phyloP scores from a whole-genome alignment of 2,113 vertebrate genomes.

The Orthonyx spaldingii region DNA sequence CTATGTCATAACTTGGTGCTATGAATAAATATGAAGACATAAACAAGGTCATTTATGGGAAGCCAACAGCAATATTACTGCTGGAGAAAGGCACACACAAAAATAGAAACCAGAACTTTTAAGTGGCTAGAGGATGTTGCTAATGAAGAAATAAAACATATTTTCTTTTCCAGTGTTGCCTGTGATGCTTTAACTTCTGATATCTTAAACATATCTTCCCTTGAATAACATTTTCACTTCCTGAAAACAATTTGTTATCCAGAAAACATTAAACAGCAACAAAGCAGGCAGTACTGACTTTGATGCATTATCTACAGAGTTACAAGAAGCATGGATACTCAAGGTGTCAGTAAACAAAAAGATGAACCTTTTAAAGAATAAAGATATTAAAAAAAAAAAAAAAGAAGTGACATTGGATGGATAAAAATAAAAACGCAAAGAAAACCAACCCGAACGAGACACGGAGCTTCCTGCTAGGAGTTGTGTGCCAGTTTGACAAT shows the following conservation, averaged over 20 bases:
- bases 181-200: not conserved
- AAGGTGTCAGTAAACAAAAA: conserved; percentile 4
- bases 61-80: conserved; percentile 3
- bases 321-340: not conserved
- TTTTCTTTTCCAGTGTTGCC: not conserved
- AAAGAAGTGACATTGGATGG: not conserved
- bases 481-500: conserved; percentile 56
- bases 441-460: not conserved
- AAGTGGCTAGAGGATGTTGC: not conserved
- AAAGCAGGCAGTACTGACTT: not conserved
- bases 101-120: conserved; percentile 3
- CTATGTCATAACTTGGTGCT: not conserved
- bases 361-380: not conserved
- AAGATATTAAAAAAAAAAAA: not conserved
- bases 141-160: conserved; percentile 37
- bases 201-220: not conserved
- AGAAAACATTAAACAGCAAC: conserved; percentile 1
- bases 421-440: conserved; percentile 46
- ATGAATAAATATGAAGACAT: conserved; percentile 53
- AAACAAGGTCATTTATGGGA: conserved; percentile 46
- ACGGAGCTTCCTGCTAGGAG: conserved; percentile 40
- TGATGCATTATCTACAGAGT: conserved; percentile 5
- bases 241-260: conserved; percentile 23
- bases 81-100: not conserved
- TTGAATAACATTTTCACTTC: conserved; percentile 28